Conservation (phyloP, 92 coral and sea anemone genomes). For the Pocillopora meandrina region DNA sequence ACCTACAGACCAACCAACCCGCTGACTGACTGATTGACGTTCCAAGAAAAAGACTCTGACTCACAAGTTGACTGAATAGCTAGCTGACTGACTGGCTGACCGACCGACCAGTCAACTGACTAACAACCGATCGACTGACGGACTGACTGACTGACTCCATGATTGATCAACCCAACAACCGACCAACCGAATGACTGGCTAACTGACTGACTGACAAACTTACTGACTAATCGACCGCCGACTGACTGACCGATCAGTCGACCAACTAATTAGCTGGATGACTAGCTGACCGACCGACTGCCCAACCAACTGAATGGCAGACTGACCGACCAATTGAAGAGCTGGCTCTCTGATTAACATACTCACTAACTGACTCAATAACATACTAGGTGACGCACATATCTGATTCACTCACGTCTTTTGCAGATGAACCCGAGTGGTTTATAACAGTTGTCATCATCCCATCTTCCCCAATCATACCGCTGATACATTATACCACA, state of each 20-base stretch:
- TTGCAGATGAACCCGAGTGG: constrained; percentile 70
- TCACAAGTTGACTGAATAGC: no score
- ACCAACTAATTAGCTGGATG: no score
- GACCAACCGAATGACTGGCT: not conserved
- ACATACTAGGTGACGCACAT: not conserved
- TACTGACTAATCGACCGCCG: not conserved
- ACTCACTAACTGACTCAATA: not conserved
- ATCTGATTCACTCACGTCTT: constrained; percentile 35
- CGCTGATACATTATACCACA: constrained; percentile 72
- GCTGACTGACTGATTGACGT: not conserved
- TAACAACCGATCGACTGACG: not conserved
- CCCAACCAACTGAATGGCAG: no score
- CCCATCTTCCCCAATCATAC: constrained; percentile 79
- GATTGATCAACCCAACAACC: not conserved
- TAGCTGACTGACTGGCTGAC: not conserved
- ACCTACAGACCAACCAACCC: not conserved
- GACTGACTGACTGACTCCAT: not conserved
- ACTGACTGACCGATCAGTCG: not conserved
- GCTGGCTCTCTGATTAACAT: no score
- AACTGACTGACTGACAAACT: not conserved
- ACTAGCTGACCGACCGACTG: no score
- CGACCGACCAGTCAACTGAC: not conserved
- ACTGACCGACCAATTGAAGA: no score
- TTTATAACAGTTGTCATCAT: constrained; percentile 71
- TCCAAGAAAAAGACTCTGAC: no score